phyloP scores from a whole-genome alignment of 30 jellyfish, hydroid and myxozoan species.

The Mastigias papua region DNA sequence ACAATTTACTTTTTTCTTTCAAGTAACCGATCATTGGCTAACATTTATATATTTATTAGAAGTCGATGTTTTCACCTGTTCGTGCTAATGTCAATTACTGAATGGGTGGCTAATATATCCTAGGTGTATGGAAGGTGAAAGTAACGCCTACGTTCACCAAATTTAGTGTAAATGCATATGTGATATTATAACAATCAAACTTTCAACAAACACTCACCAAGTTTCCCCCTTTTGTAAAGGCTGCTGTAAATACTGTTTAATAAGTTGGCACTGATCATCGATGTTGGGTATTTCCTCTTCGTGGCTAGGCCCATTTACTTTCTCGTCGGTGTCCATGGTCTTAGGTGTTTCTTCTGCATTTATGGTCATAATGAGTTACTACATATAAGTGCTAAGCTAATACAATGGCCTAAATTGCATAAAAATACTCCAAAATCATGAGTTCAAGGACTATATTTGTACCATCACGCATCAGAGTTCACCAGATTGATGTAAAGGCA shows the following conservation, averaged over 20 bases:
- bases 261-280: slow-evolving; percentile 40
- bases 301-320: slow-evolving; percentile 66
- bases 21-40: neutral
- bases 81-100: too few relatives aligned
- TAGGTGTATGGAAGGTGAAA: neutral
- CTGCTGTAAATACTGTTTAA: slow-evolving; percentile 3
- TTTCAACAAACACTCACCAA: slow-evolving; percentile 22
- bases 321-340: slow-evolving; percentile 59
- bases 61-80: slow-evolving; percentile 4
- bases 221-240: slow-evolving; percentile 55
- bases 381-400: neutral
- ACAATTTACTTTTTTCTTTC: neutral
- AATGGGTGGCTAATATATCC: too few relatives aligned
- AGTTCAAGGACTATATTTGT: neutral
- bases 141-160: neutral
- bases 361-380: slow-evolving; percentile 17
- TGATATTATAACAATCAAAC: neutral
- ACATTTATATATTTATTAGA: neutral
- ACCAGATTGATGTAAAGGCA: too few relatives aligned
- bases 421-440: neutral
- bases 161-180: neutral
- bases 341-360: slow-evolving; percentile 52
- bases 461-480: too few relatives aligned
- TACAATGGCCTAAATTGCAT: neutral
- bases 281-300: slow-evolving; percentile 37